phyloP scores from a whole-genome alignment of 2,888 invertebrate genomes.

The Podabrus alpinus region DNA sequence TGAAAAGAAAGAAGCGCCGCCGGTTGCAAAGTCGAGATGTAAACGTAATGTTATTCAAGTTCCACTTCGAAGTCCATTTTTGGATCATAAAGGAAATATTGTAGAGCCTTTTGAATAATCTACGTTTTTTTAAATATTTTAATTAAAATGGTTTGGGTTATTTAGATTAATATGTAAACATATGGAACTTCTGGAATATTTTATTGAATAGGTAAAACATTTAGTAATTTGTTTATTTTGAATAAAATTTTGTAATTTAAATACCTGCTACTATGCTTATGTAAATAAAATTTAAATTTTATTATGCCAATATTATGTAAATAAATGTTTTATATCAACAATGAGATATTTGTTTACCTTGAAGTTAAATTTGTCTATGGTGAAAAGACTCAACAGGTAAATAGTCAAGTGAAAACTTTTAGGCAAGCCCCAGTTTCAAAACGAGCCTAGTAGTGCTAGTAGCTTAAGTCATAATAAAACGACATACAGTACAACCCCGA shows the following conservation, averaged over 20 bases:
- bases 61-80: conserved; percentile 7
- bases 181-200: background rate
- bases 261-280: background rate
- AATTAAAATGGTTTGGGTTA: background rate
- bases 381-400: background rate
- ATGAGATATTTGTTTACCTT: background rate
- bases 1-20: background rate
- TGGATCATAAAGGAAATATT: conserved; percentile 11
- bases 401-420: background rate
- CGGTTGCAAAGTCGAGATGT: conserved; percentile 9
- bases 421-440: no score
- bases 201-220: background rate
- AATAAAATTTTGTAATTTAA: background rate
- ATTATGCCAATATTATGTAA: background rate
- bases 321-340: background rate
- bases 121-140: background rate
- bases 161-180: background rate
- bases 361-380: background rate
- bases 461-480: no score
- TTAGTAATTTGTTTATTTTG: background rate
- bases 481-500: no score
- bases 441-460: no score
- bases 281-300: background rate
- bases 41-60: conserved; percentile 18
- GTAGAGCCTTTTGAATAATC: conserved; percentile 17